Conservation (phyloP, 2,888 invertebrate species). For the Nephrotoma flavescens region DNA sequence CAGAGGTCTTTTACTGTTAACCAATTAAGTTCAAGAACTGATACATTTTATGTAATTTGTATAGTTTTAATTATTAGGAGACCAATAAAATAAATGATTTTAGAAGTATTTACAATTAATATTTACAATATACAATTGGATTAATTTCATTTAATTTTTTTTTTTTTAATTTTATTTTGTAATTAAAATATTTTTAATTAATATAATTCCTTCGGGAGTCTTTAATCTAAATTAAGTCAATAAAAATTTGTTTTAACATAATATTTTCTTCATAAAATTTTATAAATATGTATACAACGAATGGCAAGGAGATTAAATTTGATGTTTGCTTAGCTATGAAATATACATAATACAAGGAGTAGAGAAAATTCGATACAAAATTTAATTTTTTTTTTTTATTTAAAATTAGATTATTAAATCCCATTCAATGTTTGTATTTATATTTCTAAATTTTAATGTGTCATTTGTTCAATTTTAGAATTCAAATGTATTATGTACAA, state of each 20-base stretch:
- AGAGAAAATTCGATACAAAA: background rate
- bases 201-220: background rate
- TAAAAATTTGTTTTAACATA: background rate
- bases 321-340: background rate
- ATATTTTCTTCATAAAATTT: background rate
- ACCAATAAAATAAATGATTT: background rate
- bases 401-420: background rate
- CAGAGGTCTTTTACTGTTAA: too few relatives aligned
- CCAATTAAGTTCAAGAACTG: too few relatives aligned
- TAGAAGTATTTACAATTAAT: background rate
- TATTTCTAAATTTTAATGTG: background rate
- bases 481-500: background rate
- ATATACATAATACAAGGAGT: background rate
- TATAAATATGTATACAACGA: background rate
- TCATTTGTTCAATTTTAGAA: background rate
- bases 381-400: background rate
- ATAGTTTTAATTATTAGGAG: background rate
- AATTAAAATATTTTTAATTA: background rate
- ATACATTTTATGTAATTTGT: background rate
- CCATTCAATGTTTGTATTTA: background rate
- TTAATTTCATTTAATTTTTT: background rate
- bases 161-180: background rate
- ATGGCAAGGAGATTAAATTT: background rate
- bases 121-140: background rate
- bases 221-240: background rate